phyloP scores from a whole-genome alignment of 2,113 vertebrate genomes.

The Sialia sialis region DNA sequence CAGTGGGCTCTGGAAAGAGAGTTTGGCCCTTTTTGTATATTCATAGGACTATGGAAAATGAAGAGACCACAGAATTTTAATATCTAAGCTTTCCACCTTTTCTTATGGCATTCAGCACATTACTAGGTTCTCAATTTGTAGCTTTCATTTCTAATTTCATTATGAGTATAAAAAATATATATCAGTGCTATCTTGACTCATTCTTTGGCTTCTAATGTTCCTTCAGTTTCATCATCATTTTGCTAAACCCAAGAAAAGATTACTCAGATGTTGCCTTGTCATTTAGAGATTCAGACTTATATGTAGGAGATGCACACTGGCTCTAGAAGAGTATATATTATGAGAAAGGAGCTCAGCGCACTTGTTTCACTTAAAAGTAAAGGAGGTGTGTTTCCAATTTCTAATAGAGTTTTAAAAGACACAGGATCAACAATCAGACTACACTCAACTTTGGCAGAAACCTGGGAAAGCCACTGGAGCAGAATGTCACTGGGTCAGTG shows the following conservation, averaged over 20 bases:
- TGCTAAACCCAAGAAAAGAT: not conserved
- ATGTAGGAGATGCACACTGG: not conserved
- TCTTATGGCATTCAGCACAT: not conserved
- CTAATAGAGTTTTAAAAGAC: not conserved
- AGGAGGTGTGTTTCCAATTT: not conserved
- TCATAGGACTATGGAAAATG: rapidly evolving
- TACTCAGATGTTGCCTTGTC: not conserved
- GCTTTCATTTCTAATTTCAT: not conserved
- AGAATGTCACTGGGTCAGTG: not conserved
- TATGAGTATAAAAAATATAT: not conserved
- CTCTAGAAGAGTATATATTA: not conserved
- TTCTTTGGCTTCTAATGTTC: not conserved
- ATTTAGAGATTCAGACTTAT: not conserved
- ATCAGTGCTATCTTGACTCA: not conserved
- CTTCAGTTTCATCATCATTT: not conserved
- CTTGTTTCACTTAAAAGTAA: not conserved
- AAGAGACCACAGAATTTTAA: not conserved
- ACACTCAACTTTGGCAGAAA: rapidly evolving
- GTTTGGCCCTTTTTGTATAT: not conserved
- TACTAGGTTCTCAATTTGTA: not conserved
- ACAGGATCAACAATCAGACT: not conserved
- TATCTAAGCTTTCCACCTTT: not conserved
- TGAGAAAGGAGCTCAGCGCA: not conserved
- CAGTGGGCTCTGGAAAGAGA: not conserved
- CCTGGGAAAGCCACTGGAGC: not conserved